These are phyloP conservation scores for Solen grandis DNA, from an alignment of 1,140 invertebrate species.

Conservation along the genomic window DNA sequence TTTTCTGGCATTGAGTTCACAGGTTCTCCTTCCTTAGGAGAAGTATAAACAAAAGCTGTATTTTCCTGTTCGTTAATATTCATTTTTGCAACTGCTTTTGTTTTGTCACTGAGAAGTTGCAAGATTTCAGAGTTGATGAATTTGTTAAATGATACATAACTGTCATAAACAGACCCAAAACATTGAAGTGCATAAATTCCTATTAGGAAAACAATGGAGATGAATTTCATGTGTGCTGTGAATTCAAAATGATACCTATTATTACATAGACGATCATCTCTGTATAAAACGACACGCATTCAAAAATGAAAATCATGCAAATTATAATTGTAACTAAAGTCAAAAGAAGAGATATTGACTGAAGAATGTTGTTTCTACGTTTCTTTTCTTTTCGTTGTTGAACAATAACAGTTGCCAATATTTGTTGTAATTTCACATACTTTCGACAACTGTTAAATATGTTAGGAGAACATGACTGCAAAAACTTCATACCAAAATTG, in stretches of 20 bases:
- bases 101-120: conserved; percentile 3
- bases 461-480: too few relatives aligned
- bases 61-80: conserved; percentile 24
- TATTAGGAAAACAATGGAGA: conserved; percentile 8
- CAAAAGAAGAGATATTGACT: conserved; percentile 4
- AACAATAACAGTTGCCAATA: too few relatives aligned
- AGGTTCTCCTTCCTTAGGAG: neutral
- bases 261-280: conserved; percentile 11
- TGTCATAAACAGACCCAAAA: conserved; percentile 2
- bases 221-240: conserved; percentile 32
- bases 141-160: conserved; percentile 7
- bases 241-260: conserved; percentile 31
- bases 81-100: neutral
- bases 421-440: too few relatives aligned
- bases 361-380: too few relatives aligned
- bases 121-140: conserved; percentile 11
- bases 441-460: too few relatives aligned
- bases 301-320: conserved; percentile 1
- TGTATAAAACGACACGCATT: conserved; percentile 37
- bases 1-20: too few relatives aligned
- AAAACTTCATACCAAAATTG: too few relatives aligned
- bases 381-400: too few relatives aligned
- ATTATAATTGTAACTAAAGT: conserved; percentile 26
- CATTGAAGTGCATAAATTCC: conserved; percentile 10
- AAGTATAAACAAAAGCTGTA: conserved; percentile 11